phyloP scores from a whole-genome alignment of 2,113 vertebrate genomes.

The Perccottus glenii region DNA sequence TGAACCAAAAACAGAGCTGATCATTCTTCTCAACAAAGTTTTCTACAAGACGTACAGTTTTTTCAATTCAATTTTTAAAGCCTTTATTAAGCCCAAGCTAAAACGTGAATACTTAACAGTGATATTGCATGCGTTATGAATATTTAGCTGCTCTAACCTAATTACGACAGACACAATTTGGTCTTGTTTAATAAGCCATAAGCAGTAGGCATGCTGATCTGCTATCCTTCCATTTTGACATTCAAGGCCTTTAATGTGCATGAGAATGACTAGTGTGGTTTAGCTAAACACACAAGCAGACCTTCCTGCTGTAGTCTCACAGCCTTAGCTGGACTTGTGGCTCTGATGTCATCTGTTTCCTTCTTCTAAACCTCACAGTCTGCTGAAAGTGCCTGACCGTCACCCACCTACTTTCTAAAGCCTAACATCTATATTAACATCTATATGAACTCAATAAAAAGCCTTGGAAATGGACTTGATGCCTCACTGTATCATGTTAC shows the following conservation, averaged over 20 bases:
- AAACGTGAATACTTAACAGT: no score
- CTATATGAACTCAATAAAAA: constrained; percentile 51
- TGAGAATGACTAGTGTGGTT: constrained; percentile 40
- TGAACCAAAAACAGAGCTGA: no score
- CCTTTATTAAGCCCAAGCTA: no score
- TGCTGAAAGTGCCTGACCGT: constrained; percentile 6
- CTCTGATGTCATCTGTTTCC: constrained; percentile 67
- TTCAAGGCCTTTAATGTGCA: constrained; percentile 35
- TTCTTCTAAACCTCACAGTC: constrained; percentile 34
- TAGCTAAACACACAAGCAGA: constrained; percentile 50
- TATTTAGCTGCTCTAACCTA: no score
- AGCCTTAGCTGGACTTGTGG: constrained; percentile 28
- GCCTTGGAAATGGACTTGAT: constrained; percentile 59
- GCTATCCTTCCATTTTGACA: constrained; percentile 6
- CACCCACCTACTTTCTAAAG: constrained; percentile 10
- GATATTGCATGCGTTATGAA: no score
- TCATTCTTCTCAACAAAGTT: no score
- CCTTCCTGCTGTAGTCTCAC: constrained; percentile 52
- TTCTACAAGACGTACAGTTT: no score
- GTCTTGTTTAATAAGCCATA: no score
- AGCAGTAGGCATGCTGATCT: no score
- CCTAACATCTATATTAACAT: constrained; percentile 16
- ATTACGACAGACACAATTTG: no score
- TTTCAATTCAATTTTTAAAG: no score
- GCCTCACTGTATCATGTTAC: constrained; percentile 68